These are phyloP conservation scores for Australoheros facetus DNA, from an alignment of 2,797 vertebrate genomes.

Conservation along the genomic window DNA sequence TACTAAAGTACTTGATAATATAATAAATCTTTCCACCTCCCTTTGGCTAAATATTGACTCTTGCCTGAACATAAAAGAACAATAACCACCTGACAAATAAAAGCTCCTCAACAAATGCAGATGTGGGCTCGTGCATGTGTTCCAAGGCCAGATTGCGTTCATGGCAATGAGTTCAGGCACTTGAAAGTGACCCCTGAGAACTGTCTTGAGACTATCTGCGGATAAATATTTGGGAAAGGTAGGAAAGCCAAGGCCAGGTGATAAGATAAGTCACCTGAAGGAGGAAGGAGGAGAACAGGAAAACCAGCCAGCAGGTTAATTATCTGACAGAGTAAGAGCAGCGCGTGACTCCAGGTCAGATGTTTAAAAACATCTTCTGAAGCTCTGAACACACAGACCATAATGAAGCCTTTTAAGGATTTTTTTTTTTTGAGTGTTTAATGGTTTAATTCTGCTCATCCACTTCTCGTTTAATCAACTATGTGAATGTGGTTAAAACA, in stretches of 20 bases:
- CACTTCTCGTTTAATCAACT: neutral
- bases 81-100: constrained; percentile 52
- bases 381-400: neutral
- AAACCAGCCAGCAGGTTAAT: constrained; percentile 51
- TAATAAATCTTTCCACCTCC: constrained; percentile 20
- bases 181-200: constrained; percentile 41
- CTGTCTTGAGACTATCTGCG: constrained; percentile 55
- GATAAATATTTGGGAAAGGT: constrained; percentile 71
- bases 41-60: constrained; percentile 57
- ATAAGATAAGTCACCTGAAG: constrained; percentile 66
- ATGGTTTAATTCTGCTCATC: neutral
- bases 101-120: constrained; percentile 19
- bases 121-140: neutral
- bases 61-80: constrained; percentile 48
- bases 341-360: neutral
- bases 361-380: neutral
- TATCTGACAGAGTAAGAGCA: constrained; percentile 17
- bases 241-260: constrained; percentile 57
- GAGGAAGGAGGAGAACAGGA: constrained; percentile 53
- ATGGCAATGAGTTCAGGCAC: constrained; percentile 7
- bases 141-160: neutral
- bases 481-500: neutral
- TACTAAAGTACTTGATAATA: neutral
- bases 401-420: neutral
- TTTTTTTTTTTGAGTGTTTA: neutral